Evolutionary conservation across 2,113 vertebrate genomes (phyloP), one percentile per base, ranked within the genome.

Genomic region (Anseranas semipalmata): DNA sequence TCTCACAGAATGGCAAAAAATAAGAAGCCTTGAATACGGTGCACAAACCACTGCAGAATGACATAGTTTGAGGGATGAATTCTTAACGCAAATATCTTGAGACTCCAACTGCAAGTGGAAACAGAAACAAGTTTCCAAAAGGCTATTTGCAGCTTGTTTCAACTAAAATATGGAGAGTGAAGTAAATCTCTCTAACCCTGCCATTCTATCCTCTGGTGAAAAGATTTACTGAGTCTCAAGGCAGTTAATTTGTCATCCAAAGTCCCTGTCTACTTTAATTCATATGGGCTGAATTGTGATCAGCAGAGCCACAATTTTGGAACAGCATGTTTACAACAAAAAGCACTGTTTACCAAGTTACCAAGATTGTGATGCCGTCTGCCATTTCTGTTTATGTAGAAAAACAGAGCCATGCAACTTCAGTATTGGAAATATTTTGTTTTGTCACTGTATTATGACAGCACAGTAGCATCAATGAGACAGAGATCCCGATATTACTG

Each of bases 191-290:
- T 65, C 46, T 83, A 67, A 59, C 28, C 39, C 35, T 93, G 43
- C 6, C 52, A 56, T 68, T 92, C 65, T 77, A 46, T 81, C 15
- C 66, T 53, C 62, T 91, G 62, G 48, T 91, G 77, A 79, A 89
- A 89, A 91, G 35, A 87, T 79, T 33, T 70, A 82, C 48, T 17
- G 76, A 81, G 32, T 92, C 88, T 89, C 62, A 79, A 71, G 63
- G 35, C 65, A 90, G 80, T 81, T 95, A 73, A 82, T 90, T 87
- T 93, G 66, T 87, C 84, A 93, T 53, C 70, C 53, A 68, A 39
- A 94, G 79, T 59, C 66, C 58, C 20, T 17, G 18, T 39, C 65
- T 73, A n/a, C 59, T 94, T 93, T 85, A 82, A 66, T 59, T 93
- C 53, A 62, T 81, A 56, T 27, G 20, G 45, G 9, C 21, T 79